A percentile compares a stretch with the other conserved stretches of the same genome.
Conservation (phyloP, 53 echinoderm and acorn worm genomes). For the Antedon mediterranea region DNA sequence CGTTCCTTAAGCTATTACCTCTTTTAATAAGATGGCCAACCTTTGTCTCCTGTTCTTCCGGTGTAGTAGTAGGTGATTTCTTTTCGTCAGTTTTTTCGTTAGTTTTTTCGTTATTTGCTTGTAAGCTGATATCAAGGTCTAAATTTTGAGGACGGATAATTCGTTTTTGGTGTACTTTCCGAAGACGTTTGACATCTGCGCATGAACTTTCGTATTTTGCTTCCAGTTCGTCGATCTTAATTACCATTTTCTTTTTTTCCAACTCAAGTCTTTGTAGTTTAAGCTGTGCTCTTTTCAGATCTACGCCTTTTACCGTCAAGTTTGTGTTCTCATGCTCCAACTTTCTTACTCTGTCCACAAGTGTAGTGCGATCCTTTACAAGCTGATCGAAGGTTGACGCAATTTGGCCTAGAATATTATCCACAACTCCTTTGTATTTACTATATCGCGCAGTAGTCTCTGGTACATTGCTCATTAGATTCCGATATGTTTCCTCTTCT, state of each 20-base stretch:
- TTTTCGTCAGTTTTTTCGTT: background rate
- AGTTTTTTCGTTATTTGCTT: too few relatives aligned
- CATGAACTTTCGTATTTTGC: conserved; percentile 12
- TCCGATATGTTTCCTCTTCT: conserved; percentile 36
- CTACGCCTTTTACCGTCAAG: conserved; percentile 72
- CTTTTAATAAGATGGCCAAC: background rate
- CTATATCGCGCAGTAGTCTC: background rate
- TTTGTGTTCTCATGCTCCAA: conserved; percentile 80
- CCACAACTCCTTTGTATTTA: conserved; percentile 62
- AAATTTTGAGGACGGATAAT: background rate
- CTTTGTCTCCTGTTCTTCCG: background rate
- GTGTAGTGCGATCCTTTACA: conserved; percentile 58
- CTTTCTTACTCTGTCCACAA: conserved; percentile 60
- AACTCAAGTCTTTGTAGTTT: conserved; percentile 75
- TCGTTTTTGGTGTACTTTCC: background rate
- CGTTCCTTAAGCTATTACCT: background rate
- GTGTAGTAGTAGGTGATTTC: background rate
- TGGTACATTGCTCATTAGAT: background rate
- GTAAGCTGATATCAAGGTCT: background rate
- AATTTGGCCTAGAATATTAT: conserved; percentile 51
- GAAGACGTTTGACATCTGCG: background rate
- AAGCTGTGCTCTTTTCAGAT: conserved; percentile 72
- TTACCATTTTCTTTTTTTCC: conserved; percentile 76
- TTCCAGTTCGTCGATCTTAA: conserved; percentile 81
- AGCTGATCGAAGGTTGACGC: conserved; percentile 84